These are phyloP conservation scores for Theristicus caerulescens DNA, from an alignment of 2,113 vertebrate species.

Conservation along the genomic window DNA sequence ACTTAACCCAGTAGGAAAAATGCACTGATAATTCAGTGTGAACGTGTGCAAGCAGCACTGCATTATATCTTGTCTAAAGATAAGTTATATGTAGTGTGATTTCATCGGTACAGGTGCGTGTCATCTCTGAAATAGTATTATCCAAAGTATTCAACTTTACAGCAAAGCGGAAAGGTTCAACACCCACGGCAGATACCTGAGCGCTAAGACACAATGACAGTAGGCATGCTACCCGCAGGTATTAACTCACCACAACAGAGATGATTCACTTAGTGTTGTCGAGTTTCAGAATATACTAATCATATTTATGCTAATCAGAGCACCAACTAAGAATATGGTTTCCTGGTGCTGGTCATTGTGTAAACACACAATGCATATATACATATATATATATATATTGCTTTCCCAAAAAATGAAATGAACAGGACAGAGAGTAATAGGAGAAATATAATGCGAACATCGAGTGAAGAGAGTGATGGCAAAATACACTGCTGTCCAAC, in stretches of 20 bases:
- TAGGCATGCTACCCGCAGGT: background rate
- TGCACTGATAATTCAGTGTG: background rate
- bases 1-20: background rate
- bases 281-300: background rate
- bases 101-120: constrained; percentile 7
- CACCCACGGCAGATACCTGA: background rate
- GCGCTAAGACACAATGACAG: background rate
- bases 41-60: constrained; percentile 6
- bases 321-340: rapidly evolving
- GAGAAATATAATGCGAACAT: background rate
- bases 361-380: background rate
- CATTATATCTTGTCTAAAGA: constrained; percentile 15
- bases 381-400: too few relatives aligned
- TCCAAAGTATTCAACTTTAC: constrained; percentile 5
- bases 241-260: background rate
- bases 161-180: background rate
- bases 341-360: background rate
- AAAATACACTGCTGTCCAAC: background rate
- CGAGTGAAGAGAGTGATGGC: background rate
- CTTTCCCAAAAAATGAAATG: background rate
- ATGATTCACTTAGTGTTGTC: background rate
- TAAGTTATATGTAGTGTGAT: constrained; percentile 27
- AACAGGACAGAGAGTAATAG: background rate
- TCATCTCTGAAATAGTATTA: constrained; percentile 38
- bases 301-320: background rate